phyloP scores from a whole-genome alignment of 1,140 invertebrate species.

The Diorhabda carinulata region DNA sequence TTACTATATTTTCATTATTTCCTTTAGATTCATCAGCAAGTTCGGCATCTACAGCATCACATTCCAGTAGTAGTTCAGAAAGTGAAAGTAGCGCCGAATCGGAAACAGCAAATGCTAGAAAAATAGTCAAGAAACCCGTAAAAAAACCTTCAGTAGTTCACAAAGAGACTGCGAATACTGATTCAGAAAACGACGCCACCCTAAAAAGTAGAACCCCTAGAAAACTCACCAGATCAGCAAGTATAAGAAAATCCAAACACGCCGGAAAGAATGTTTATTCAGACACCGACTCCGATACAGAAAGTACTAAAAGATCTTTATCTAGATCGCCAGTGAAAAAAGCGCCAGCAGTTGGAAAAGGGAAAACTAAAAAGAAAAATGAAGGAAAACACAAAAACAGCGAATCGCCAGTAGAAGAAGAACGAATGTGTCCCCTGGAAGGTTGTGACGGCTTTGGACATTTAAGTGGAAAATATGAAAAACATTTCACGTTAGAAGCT shows the following conservation, averaged over 20 bases:
- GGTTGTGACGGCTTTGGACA: slow-evolving; percentile 88
- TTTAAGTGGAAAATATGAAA: slow-evolving; percentile 76
- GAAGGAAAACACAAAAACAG: slow-evolving; percentile 48
- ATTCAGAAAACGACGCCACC: slow-evolving; percentile 41
- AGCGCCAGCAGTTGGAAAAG: slow-evolving; percentile 47
- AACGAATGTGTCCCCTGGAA: slow-evolving; percentile 78
- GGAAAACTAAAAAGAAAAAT: slow-evolving; percentile 49
- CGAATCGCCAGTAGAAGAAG: slow-evolving; percentile 54
- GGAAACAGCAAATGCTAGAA: slow-evolving; percentile 39
- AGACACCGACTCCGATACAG: slow-evolving; percentile 52
- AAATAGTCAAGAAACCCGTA: slow-evolving; percentile 44
- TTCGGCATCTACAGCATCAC: slow-evolving; percentile 46
- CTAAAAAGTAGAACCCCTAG: slow-evolving; percentile 45
- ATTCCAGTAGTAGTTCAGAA: slow-evolving; percentile 40
- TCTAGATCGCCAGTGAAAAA: slow-evolving; percentile 63
- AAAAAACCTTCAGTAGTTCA: slow-evolving; percentile 42
- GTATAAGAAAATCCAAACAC: slow-evolving; percentile 55
- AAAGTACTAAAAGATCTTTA: slow-evolving; percentile 52
- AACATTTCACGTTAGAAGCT: slow-evolving; percentile 82
- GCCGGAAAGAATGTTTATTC: slow-evolving; percentile 50
- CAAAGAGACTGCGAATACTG: slow-evolving; percentile 41
- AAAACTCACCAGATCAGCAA: slow-evolving; percentile 55
- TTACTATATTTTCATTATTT: background rate
- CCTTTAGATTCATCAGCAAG: slow-evolving; percentile 44
- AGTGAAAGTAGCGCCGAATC: slow-evolving; percentile 46